Evolutionary conservation across 1,140 invertebrate species (phyloP), one percentile per base, ranked within the genome.

Genomic region (Drosophila kurseongensis): DNA sequence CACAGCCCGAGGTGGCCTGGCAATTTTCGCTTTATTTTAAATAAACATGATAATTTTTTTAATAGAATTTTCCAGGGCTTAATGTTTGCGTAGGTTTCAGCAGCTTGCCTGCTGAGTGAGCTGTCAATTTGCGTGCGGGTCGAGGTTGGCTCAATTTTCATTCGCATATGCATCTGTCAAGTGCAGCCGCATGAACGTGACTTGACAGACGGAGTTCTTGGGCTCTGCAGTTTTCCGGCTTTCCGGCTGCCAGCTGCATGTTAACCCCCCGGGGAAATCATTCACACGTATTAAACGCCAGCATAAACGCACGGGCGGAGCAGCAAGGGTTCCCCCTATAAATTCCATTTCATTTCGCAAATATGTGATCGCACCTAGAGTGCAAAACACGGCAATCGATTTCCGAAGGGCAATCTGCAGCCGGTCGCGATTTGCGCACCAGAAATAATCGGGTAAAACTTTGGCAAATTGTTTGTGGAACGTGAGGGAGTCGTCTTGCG

Each of bases 341-440:
- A 81, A 81, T 90, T 77, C 82, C 78, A 80, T 77, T 90, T 75
- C 74, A 83, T 83, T 90, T 89, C 59, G 74, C 85, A 90, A 90
- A 84, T 89, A 78, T 86, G 77, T 76, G 86, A 90, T 90, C 74
- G 74, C 57, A 74, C 76, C 62, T 52, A 78, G 83, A 80, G 69
- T 90, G 80, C 71, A 69, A 44, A 48, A 45, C 62, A 52, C 32
- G 50, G 60, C 62, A 72, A 69, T 65, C 73, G 62, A 76, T 58
- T 68, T 27, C 42, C 63, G 45, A 68, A 47, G 51, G 23, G 40
- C 62, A 60, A 14, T 62, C 50, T 67, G 32, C 32, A 38, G 38
- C 7, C 32, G 41, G 9, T 29, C 40, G 32, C 32, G 12, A 51
- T 8, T 65, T 45, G 45, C 45, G 9, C 13, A 40, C 38, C 18